These are phyloP conservation scores for Trachelipus rathkii DNA, from an alignment of 1,140 invertebrate species.

Conservation along the genomic window DNA sequence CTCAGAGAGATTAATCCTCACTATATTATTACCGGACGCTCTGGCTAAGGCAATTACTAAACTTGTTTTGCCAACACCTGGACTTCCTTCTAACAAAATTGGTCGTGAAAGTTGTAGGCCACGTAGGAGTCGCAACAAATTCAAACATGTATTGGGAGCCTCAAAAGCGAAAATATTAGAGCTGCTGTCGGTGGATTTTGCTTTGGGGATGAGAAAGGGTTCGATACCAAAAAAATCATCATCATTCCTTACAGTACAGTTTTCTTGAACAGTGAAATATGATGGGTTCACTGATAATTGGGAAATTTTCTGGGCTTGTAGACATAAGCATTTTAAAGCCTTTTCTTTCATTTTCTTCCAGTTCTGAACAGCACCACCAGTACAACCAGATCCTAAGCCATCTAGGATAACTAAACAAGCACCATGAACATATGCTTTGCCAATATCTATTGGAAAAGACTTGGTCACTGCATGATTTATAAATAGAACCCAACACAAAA, in stretches of 20 bases:
- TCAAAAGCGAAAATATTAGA: conserved; percentile 63
- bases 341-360: conserved; percentile 40
- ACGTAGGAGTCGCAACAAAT: conserved; percentile 77
- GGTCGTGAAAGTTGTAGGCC: conserved; percentile 84
- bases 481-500: conserved; percentile 88
- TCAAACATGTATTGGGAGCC: conserved; percentile 76
- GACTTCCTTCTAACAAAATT: conserved; percentile 92
- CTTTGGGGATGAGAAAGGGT: conserved; percentile 64
- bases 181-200: conserved; percentile 13
- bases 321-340: conserved; percentile 30
- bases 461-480: conserved; percentile 63
- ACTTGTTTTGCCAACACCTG: conserved; percentile 97
- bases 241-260: conserved; percentile 25
- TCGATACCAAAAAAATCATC: conserved; percentile 61
- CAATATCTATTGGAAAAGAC: conserved; percentile 26
- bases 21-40: conserved; percentile 70
- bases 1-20: conserved; percentile 95
- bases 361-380: conserved; percentile 46
- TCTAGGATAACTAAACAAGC: conserved; percentile 87
- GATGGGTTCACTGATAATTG: not conserved
- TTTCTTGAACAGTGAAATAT: not conserved
- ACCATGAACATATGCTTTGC: conserved; percentile 76
- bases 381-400: conserved; percentile 62
- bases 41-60: conserved; percentile 84
- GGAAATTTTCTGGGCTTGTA: conserved; percentile 34